phyloP scores from a whole-genome alignment of 2,797 vertebrate genomes.

The Artibeus lituratus region DNA sequence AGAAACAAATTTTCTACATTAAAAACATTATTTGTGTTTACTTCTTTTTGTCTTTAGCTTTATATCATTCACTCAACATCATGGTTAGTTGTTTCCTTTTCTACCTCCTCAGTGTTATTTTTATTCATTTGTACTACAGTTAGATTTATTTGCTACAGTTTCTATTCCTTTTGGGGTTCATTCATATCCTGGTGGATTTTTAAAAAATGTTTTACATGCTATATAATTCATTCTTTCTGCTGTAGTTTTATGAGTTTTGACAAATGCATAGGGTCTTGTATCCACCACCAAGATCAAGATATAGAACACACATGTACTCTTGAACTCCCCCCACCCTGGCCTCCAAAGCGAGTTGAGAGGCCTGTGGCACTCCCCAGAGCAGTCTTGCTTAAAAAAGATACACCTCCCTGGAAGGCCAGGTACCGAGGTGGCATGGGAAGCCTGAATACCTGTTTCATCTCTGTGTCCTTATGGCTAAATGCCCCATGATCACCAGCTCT shows the following conservation, averaged over 20 bases:
- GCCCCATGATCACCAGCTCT: not conserved
- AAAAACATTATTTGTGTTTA: not conserved
- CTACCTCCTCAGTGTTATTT: not conserved
- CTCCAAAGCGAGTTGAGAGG: not conserved
- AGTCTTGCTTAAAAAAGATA: not conserved
- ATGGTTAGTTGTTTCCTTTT: not conserved
- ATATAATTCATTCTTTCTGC: not conserved
- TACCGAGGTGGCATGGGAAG: not conserved
- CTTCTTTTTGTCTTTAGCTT: not conserved
- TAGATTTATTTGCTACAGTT: constrained; percentile 6
- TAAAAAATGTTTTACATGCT: not conserved
- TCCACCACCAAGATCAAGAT: not conserved
- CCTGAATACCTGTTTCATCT: not conserved
- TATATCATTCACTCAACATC: not conserved
- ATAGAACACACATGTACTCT: not conserved
- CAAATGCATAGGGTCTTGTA: not conserved
- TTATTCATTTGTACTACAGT: not conserved
- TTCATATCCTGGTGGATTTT: not conserved
- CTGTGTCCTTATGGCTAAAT: not conserved
- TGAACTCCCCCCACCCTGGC: not conserved
- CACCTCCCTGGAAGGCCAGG: not conserved
- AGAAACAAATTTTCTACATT: not conserved
- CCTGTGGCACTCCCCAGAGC: no score
- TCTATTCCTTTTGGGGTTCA: not conserved
- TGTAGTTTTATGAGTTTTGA: not conserved